These are phyloP conservation scores for Leptopilina boulardi DNA, from an alignment of 1,140 invertebrate species.

Conservation along the genomic window DNA sequence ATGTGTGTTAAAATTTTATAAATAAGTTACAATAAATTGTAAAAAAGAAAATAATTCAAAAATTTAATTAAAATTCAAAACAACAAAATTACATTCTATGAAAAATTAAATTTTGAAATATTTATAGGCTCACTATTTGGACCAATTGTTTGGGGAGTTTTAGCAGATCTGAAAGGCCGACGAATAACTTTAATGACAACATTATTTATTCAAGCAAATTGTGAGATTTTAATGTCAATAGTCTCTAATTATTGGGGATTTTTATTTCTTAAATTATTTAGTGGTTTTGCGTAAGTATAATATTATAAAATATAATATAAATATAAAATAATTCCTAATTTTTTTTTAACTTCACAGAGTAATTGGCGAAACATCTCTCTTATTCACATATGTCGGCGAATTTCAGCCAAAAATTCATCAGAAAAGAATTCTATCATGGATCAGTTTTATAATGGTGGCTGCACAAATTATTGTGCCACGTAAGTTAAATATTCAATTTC, in stretches of 20 bases:
- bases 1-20: not conserved
- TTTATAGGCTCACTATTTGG: constrained; percentile 78
- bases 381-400: constrained; percentile 70
- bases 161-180: constrained; percentile 78
- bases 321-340: not conserved
- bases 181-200: constrained; percentile 74
- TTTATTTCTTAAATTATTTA: constrained; percentile 76
- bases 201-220: constrained; percentile 75
- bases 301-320: not conserved
- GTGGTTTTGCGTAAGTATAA: constrained; percentile 78
- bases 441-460: constrained; percentile 68
- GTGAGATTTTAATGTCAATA: constrained; percentile 74
- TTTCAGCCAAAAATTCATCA: constrained; percentile 69
- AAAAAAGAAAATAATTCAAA: not conserved
- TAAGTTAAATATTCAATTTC: constrained; percentile 39
- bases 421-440: constrained; percentile 65
- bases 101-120: constrained; percentile 3
- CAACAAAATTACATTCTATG: not conserved
- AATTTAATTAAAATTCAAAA: too few species aligned
- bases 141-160: constrained; percentile 78
- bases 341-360: constrained; percentile 61
- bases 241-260: constrained; percentile 77
- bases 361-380: constrained; percentile 63
- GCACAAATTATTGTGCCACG: constrained; percentile 65
- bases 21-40: not conserved